These are phyloP conservation scores for Piaya cayana DNA, from an alignment of 2,113 vertebrate species.

Conservation along the genomic window DNA sequence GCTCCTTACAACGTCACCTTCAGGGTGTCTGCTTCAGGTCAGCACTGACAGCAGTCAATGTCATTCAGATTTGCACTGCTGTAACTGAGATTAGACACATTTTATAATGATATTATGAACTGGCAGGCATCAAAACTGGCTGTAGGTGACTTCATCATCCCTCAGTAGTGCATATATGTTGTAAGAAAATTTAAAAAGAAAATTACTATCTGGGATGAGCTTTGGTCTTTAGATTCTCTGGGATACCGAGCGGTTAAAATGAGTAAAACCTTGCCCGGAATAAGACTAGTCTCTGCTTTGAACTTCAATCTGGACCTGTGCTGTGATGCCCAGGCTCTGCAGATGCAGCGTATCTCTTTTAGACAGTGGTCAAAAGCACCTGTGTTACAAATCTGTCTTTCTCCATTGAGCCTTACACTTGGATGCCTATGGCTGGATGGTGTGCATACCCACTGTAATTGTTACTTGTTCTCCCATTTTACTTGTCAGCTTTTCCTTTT, in stretches of 20 bases:
- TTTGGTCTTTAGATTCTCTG: not conserved
- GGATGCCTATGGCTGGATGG: not conserved
- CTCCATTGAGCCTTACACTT: not conserved
- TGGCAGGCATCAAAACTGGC: not conserved
- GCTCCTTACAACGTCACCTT: not conserved
- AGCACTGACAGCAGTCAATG: not conserved
- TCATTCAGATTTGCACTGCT: not conserved
- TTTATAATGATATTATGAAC: not conserved
- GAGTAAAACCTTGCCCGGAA: not conserved
- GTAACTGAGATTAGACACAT: not conserved
- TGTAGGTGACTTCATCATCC: not conserved
- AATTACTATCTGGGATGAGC: not conserved
- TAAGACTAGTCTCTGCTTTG: not conserved
- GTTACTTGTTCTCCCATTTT: not conserved
- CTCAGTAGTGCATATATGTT: not conserved
- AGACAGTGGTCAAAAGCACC: not conserved
- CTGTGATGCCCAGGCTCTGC: not conserved
- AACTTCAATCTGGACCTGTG: not conserved
- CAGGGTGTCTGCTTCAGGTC: not conserved
- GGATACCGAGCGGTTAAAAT: not conserved
- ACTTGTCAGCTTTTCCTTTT: not conserved
- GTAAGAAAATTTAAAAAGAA: not conserved
- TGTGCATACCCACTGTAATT: not conserved
- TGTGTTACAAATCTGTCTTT: not conserved
- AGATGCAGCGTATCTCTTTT: not conserved